A percentile compares a stretch with the other conserved stretches of the same genome.
Evolutionary conservation across 2,888 invertebrate species (phyloP).

Genomic region (Philereme vetulata): DNA sequence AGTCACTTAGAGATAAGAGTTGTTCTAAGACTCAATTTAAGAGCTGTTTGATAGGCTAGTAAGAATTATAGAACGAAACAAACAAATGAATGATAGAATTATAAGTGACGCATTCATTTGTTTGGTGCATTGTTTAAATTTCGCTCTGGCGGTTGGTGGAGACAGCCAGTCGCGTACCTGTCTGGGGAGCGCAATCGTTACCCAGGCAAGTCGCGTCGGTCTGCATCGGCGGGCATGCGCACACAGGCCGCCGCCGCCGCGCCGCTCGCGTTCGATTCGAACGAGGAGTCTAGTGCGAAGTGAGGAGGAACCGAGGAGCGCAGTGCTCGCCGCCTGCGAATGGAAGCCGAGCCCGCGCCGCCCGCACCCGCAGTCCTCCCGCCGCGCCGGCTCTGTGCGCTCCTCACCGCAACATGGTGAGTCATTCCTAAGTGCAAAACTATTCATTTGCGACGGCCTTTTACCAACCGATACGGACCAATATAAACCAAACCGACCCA

Average conservation of each 20-base stretch:
- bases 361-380: constrained; percentile 77
- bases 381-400: constrained; percentile 78
- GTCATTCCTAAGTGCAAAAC: constrained; percentile 77
- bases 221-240: constrained; percentile 81
- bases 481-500: constrained; percentile 52
- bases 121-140: constrained; percentile 74
- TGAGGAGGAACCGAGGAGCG: constrained; percentile 61
- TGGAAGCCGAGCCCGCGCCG: constrained; percentile 66
- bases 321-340: constrained; percentile 62
- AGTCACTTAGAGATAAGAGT: too few relatives aligned
- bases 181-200: constrained; percentile 78
- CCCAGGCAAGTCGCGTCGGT: constrained; percentile 72
- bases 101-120: constrained; percentile 55
- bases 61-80: constrained; percentile 36
- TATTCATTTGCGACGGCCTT: constrained; percentile 71
- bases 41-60: neutral
- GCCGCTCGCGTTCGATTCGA: constrained; percentile 54
- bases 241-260: constrained; percentile 42
- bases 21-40: neutral
- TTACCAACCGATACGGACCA: constrained; percentile 50
- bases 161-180: constrained; percentile 79
- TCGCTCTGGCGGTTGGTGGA: constrained; percentile 66
- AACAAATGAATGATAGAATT: constrained; percentile 43
- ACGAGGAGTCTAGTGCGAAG: constrained; percentile 58
- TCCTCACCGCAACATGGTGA: constrained; percentile 81